Percentiles rank a stretch among this genome's conserved stretches.
Conservation (phyloP, 2,888 invertebrate genomes). For the Andrena flavipes region DNA sequence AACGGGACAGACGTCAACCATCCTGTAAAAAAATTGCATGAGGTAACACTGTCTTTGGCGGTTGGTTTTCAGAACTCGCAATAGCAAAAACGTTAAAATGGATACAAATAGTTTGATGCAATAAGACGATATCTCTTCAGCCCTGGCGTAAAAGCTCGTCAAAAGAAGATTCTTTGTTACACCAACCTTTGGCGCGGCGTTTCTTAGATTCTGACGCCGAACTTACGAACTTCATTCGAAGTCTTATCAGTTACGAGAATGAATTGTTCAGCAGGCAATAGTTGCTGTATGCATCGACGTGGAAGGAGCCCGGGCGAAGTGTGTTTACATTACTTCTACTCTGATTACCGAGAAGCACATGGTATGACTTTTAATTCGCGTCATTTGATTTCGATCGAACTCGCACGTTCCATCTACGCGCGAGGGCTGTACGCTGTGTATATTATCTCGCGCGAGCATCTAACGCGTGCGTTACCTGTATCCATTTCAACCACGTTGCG, state of each 20-base stretch:
- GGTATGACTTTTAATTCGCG: background rate
- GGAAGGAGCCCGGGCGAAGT: background rate
- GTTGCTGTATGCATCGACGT: background rate
- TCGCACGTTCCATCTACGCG: background rate
- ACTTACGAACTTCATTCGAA: too few relatives aligned
- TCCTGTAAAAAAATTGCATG: conserved; percentile 79
- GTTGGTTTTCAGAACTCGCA: too few relatives aligned
- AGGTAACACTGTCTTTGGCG: background rate
- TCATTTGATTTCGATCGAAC: background rate
- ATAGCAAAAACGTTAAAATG: background rate
- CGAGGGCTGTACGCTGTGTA: background rate
- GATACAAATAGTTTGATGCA: background rate
- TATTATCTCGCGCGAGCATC: background rate
- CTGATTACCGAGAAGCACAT: background rate
- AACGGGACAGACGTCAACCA: conserved; percentile 87
- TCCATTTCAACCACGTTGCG: background rate
- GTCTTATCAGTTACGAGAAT: too few relatives aligned
- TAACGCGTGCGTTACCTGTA: background rate
- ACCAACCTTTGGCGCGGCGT: too few relatives aligned
- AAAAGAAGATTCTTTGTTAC: too few relatives aligned
- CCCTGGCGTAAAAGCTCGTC: too few relatives aligned
- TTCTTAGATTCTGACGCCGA: too few relatives aligned
- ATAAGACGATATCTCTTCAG: background rate
- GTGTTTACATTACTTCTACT: background rate
- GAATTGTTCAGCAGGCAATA: too few relatives aligned